phyloP scores from a whole-genome alignment of 2,797 vertebrate genomes.

The Onychomys leucogaster region DNA sequence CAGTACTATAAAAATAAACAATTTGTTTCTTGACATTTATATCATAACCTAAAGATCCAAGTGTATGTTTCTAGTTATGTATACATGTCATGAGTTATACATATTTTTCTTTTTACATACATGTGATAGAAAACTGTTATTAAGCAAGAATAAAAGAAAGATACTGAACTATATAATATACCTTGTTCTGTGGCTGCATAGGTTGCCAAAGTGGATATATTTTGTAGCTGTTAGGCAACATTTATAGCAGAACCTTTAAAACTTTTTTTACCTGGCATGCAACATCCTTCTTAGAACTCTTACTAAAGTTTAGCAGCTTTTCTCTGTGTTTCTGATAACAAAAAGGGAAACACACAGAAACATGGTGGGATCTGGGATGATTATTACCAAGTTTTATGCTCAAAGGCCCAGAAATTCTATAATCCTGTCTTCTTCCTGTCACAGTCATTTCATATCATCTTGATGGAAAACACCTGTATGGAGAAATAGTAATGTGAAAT shows the following conservation, averaged over 20 bases:
- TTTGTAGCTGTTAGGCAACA: background rate
- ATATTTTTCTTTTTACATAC: slow-evolving; percentile 28
- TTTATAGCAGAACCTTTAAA: background rate
- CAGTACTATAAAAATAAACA: background rate
- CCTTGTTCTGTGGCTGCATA: background rate
- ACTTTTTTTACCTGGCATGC: background rate
- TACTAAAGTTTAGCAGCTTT: background rate
- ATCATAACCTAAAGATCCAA: slow-evolving; percentile 35
- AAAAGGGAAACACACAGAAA: slow-evolving; percentile 26
- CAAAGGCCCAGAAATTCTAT: background rate
- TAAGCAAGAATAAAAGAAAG: slow-evolving; percentile 48
- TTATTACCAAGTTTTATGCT: slow-evolving; percentile 13
- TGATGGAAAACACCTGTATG: slow-evolving; percentile 29
- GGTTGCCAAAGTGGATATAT: background rate
- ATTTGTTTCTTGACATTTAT: slow-evolving; percentile 45
- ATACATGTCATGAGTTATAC: background rate
- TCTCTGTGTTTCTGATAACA: background rate
- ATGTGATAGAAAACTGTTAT: background rate
- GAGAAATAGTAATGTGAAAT: slow-evolving; percentile 10
- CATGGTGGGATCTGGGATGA: background rate
- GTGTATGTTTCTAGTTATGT: background rate
- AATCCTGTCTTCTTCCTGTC: background rate
- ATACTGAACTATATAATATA: slow-evolving; percentile 3
- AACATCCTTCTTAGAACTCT: background rate
- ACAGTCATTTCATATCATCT: background rate